Base-by-base conservation (phyloP, 1,140 invertebrate genomes). In the Bombyx mori region DNA sequence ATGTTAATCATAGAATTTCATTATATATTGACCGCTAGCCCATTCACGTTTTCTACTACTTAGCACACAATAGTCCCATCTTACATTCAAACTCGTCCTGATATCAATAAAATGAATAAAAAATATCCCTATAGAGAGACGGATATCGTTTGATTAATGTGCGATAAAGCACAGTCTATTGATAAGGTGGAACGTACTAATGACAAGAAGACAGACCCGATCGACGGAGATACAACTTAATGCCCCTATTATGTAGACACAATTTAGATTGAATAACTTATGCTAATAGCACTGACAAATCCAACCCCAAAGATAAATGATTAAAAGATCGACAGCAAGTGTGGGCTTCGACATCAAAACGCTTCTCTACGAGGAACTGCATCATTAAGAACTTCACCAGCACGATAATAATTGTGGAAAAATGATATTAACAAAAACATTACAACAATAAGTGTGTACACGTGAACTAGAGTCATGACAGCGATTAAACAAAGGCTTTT, bases 401-500 rank as follows among this genome's bases (percentile, higher is more conserved):
- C 22, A 18, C 18, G 18, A 54, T 44, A 22, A 48, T 56, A 49
- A 56, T 56, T 22, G 35, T 56, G 54, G 42, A 56, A 56, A 6
- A 46, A 46, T 45, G 45, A 57, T 52, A 57, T 44, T 51, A 43
- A 52, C 59, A 63, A 63, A 49, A 54, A 49, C 54, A 42, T 56
- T 56, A 47, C 42, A 56, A 56, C 54, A 56, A 56, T 56, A 42
- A 56, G 56, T 58, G 26, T 35, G 60, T 44, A 61, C 65, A 76
- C 72, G 70, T 78, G 69, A 66, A 69, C 66, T 63, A 59, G 60
- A 76, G 61, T 65, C 71, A 64, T 75, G 63, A 64, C 60, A 73
- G 70, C 79, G 78, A 83, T 85, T 83, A 84, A 73, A 87, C 79
- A 82, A 86, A 84, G 63, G 73, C 74, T 81, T 74, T 79, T 86